These are phyloP conservation scores for Nerophis lumbriciformis DNA, from an alignment of 2,113 vertebrate genomes.

Conservation along the genomic window DNA sequence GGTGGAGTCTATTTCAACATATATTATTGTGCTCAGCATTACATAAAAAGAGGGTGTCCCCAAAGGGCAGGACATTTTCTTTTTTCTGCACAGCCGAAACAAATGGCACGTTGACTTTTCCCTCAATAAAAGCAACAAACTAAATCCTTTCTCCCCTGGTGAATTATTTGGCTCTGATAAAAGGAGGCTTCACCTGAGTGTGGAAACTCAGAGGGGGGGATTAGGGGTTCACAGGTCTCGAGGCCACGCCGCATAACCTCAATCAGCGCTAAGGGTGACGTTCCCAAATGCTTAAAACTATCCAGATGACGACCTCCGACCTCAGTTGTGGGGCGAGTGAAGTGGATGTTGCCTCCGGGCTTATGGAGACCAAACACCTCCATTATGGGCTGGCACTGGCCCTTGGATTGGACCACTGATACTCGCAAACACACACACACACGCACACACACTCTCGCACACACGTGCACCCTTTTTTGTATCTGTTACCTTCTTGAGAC, in stretches of 20 bases:
- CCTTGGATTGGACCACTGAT: slow-evolving; percentile 26
- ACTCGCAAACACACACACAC: slow-evolving; percentile 11
- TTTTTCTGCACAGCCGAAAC: background rate
- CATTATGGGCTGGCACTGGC: slow-evolving; percentile 23
- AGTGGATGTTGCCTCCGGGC: slow-evolving; percentile 52
- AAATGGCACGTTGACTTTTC: background rate
- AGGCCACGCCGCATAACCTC: slow-evolving; percentile 55
- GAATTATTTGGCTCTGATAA: slow-evolving; percentile 9
- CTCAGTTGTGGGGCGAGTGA: slow-evolving; percentile 34
- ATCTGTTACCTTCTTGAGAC: no score
- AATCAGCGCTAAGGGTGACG: slow-evolving; percentile 52
- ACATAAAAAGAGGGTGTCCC: no score
- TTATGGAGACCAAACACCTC: slow-evolving; percentile 30
- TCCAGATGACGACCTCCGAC: slow-evolving; percentile 73
- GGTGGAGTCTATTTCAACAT: no score
- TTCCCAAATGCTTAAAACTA: slow-evolving; percentile 68
- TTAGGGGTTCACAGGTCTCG: slow-evolving; percentile 60
- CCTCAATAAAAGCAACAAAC: slow-evolving; percentile 3
- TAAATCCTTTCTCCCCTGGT: background rate
- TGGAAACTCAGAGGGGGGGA: slow-evolving; percentile 46
- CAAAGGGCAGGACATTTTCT: background rate
- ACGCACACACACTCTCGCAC: slow-evolving; percentile 15
- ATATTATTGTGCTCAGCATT: no score
- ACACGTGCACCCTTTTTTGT: no score
- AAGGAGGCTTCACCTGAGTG: slow-evolving; percentile 8